Evolutionary conservation across 2,113 vertebrate species (phyloP), one percentile per base, ranked within the genome.

Genomic region (Cyphomyrus discorhynchus): DNA sequence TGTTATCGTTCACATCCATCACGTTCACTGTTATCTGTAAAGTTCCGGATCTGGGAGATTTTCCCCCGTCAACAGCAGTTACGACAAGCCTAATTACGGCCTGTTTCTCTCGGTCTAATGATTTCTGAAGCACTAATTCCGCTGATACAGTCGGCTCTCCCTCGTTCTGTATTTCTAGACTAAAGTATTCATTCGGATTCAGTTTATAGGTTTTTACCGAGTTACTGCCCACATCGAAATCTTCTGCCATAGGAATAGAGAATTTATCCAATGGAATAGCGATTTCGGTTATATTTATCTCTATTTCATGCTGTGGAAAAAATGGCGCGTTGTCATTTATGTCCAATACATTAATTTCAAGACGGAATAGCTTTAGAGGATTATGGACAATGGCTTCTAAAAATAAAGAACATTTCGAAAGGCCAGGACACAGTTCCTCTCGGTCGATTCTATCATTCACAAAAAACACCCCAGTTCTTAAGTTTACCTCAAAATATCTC

Each of bases 181-280:
- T 89, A 45, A 92, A 91, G 31, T 91, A 70, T 86, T 91, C 91
- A 62, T 62, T 92, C 6, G 89, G 56, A 66, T 56, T 90, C 45
- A 92, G 84, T 56, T 92, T 92, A 56, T 92, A 92, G 85, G 47
- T 89, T 86, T 91, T 92, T 17, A 92, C 88, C 42, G 92, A 90
- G 39, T 89, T 49, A 47, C 45, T 52, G 47, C 85, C 85, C 47
- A 87, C 85, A 87, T 87, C 85, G 13, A 27, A 49, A 87, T 87
- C 85, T 31, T 87, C 85, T 27, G 85, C 85, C n/a, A 87, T 6
- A 31, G 49, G 49, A 47, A 87, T 6, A 52, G 47, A 52, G 47
- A 87, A 87, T 87, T 27, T 87, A 49, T 87, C 85, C 15, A 49
- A n/a, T 35, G 17, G 24, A 53, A 8, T 31, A 53, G 85, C 85